Evolutionary conservation across 2,888 invertebrate species (phyloP), one percentile per base, ranked within the genome.

Genomic region (Archips xylosteana): DNA sequence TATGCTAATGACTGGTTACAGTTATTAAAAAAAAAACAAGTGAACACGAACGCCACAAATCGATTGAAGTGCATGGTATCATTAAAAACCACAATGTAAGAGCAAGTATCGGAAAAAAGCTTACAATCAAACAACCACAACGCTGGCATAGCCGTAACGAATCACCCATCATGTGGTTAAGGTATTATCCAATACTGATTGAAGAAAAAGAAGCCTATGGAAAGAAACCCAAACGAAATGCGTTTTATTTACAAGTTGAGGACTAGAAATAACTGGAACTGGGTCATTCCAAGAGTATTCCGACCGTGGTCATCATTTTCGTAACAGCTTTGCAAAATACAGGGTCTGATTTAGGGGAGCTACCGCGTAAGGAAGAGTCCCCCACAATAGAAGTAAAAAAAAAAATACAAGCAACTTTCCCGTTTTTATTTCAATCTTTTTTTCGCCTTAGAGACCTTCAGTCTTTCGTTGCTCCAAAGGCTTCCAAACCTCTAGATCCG

Each of bases 121-220:
- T 51, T 70, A 70, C 70, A 74, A 70, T 70, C 70, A 76, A 64
- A 75, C 77, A 80, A 79, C 79, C 78, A 80, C 79, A 78, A 77
- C 80, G 80, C 77, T 75, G 80, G 78, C 77, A 76, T 83, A 84
- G 80, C 84, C 84, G 81, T 82, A 80, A 82, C 86, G 83, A 86
- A 85, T 86, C 80, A 78, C 77, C 80, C 82, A 75, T 75, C 77
- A 76, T 76, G 74, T 78, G 81, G 80, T 84, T 82, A 80, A 80
- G 45, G 70, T 65, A 74, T 74, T 68, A 69, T 65, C 60, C 74
- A 65, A 74, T 63, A 73, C 45, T 42, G 73, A 60, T 70, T 69
- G 70, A 54, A 65, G 61, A 73, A 74, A 74, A 74, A 74, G 6
- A 69, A 47, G 39, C 47, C 39, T 2, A 51, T 32, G 54, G 62